Conservation (phyloP, 1,140 invertebrate genomes). For the Polypedilum vanderplanki region DNA sequence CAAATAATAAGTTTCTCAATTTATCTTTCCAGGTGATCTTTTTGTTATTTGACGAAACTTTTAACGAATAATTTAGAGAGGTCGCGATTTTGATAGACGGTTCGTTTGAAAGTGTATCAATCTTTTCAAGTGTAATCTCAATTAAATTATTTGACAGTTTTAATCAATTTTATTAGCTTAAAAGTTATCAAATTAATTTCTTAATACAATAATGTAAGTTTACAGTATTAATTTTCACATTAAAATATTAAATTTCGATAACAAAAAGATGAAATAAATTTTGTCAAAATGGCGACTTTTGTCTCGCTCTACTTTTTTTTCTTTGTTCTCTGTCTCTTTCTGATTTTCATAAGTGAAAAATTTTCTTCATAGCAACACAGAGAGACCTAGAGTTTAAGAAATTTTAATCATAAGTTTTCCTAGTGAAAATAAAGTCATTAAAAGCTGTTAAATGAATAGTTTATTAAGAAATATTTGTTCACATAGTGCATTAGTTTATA, state of each 20-base stretch:
- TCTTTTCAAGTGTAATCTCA: too few relatives aligned
- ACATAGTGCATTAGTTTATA: conserved; percentile 3
- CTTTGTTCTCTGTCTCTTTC: not conserved
- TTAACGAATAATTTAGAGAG: too few relatives aligned
- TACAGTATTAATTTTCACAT: not conserved
- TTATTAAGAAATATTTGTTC: not conserved
- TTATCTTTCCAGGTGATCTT: too few relatives aligned
- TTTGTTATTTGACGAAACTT: too few relatives aligned
- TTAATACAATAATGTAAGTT: not conserved
- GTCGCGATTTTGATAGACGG: too few relatives aligned
- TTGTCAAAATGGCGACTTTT: not conserved
- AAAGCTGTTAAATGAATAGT: not conserved
- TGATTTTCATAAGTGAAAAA: not conserved
- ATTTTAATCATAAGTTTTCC: not conserved
- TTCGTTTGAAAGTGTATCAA: too few relatives aligned
- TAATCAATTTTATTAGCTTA: too few relatives aligned
- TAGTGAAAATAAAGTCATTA: not conserved
- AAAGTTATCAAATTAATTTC: not conserved
- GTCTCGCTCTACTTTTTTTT: not conserved
- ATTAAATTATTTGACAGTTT: too few relatives aligned
- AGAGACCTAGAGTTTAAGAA: not conserved
- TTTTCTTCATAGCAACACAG: not conserved
- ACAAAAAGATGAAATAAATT: not conserved
- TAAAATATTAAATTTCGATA: not conserved
- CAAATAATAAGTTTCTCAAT: too few relatives aligned